Evolutionary conservation across 2,113 vertebrate species (phyloP), one percentile per base, ranked within the genome.

Genomic region (Limnothrissa miodon): DNA sequence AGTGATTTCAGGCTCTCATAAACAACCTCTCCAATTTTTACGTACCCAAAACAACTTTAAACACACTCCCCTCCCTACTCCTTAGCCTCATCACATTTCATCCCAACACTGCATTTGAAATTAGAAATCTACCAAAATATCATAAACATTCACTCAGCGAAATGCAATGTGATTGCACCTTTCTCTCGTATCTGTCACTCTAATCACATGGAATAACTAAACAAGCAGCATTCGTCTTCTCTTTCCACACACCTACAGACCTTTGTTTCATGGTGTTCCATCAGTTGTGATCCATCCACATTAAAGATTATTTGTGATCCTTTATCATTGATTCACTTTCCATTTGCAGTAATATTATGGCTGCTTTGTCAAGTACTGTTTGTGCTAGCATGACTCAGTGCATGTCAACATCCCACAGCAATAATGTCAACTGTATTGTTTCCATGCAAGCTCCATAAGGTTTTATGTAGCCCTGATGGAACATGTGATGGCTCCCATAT

Each of bases 401-500:
- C 25, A 36, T 36, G 66, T 17, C 66, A 36, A 15, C 66, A 74
- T 29, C 0, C 29, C 66, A 74, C 33, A 29, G 66, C 29, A 33
- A 29, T 33, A 66, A 33, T 33, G 59, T 33, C 59, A 66, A 66
- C 13, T 15, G 25, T 33, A 74, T 74, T 74, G 66, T 74, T 36
- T 74, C 29, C 66, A 39, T 29, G 29, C 13, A 21, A 11, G 25
- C 23, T 25, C 59, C 59, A 25, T 66, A 25, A 66, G 59, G 9
- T 29, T 74, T 74, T 36, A 74, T 74, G 66, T 29, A 17, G 29
- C 66, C 8, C 9, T 74, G 36, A 36, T 74, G 33, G 29, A 1
- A 70, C 62, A 74, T 36, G 66, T 74, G 36, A 74, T 74, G 33
- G 66, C 66, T 33, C 62, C 33, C 66, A 74, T 36, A 74, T 36